Conservation (phyloP, 2,797 vertebrate genomes). For the Lepus oiostolus region DNA sequence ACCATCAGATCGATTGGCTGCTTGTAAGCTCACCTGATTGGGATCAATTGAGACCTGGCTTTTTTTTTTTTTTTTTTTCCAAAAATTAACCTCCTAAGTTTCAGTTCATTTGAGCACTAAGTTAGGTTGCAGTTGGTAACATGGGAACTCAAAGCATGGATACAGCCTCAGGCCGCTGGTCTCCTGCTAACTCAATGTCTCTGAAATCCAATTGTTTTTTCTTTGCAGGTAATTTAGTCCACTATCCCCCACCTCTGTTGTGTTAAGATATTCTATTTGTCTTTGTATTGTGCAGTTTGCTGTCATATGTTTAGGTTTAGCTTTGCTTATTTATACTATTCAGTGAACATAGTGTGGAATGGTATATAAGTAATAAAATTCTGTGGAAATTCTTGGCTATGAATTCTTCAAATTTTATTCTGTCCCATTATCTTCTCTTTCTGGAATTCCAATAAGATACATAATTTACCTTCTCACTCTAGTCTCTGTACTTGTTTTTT, state of each 20-base stretch:
- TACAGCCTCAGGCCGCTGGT: neutral
- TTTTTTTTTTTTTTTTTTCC: neutral
- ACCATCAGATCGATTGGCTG: neutral
- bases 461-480: neutral
- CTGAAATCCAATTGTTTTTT: neutral
- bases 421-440: neutral
- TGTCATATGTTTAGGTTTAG: neutral
- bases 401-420: slow-evolving; percentile 10
- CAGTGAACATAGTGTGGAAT: neutral
- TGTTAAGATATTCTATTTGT: neutral
- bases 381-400: neutral
- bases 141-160: neutral
- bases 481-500: neutral
- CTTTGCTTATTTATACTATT: neutral
- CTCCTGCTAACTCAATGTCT: neutral
- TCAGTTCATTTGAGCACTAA: neutral
- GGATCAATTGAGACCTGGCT: neutral
- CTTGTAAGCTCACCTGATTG: neutral
- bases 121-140: neutral
- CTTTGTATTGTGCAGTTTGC: neutral
- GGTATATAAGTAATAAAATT: neutral
- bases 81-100: neutral
- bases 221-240: neutral
- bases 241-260: neutral
- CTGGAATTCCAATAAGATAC: neutral